Percentiles rank a stretch among this genome's conserved stretches.
phyloP scores from a whole-genome alignment of 92 coral and sea anemone species.

The Muricea muricata region DNA sequence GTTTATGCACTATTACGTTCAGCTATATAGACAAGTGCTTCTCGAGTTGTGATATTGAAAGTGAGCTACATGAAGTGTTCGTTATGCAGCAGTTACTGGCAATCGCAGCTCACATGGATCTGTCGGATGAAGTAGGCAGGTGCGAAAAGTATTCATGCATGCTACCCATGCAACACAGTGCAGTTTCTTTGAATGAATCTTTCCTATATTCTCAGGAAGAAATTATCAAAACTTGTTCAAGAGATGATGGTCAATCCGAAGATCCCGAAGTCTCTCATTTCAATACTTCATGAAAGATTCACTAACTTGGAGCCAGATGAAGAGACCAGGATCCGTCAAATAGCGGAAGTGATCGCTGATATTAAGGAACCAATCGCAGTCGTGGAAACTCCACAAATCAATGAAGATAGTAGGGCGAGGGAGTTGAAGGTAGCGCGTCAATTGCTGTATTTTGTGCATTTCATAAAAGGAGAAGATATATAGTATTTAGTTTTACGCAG shows the following conservation, averaged over 20 bases:
- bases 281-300: slow-evolving; percentile 76
- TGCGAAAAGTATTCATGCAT: slow-evolving; percentile 34
- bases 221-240: slow-evolving; percentile 78
- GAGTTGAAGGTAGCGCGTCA: slow-evolving; percentile 80
- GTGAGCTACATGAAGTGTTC: slow-evolving; percentile 67
- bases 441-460: too few species aligned
- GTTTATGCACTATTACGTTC: neutral
- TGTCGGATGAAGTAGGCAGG: slow-evolving; percentile 99
- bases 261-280: slow-evolving; percentile 75
- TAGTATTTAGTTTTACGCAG: too few species aligned
- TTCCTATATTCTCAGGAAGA: slow-evolving; percentile 66
- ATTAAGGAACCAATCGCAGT: slow-evolving; percentile 87
- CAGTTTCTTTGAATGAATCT: neutral
- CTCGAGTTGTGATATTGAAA: slow-evolving; percentile 41
- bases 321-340: slow-evolving; percentile 77
- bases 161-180: too few species aligned
- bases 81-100: slow-evolving; percentile 78
- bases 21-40: slow-evolving; percentile 76
- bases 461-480: too few species aligned
- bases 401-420: slow-evolving; percentile 76
- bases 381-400: slow-evolving; percentile 79
- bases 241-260: slow-evolving; percentile 77
- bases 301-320: slow-evolving; percentile 81
- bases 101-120: slow-evolving; percentile 78
- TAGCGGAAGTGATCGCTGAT: slow-evolving; percentile 94